Evolutionary conservation across 2,888 invertebrate genomes (phyloP).

Genomic region (Ornithoptera priamus): DNA sequence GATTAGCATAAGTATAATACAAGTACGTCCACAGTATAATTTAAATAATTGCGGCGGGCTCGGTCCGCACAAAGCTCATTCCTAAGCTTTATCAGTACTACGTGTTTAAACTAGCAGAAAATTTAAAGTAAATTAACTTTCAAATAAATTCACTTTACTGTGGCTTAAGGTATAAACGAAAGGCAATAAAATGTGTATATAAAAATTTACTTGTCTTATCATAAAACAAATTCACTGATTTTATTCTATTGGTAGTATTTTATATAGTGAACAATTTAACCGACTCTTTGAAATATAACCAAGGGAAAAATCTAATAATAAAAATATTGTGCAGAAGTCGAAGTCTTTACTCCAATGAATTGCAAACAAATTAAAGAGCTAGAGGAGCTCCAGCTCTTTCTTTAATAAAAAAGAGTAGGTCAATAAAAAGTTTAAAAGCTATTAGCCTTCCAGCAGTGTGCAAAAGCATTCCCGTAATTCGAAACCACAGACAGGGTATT

Average conservation of each 20-base stretch:
- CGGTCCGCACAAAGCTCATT: slow-evolving; percentile 10
- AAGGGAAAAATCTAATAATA: not conserved
- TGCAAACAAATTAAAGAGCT: too few relatives aligned
- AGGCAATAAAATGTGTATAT: not conserved
- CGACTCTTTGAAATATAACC: not conserved
- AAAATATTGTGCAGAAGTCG: not conserved
- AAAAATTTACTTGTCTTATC: not conserved
- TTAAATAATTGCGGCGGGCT: slow-evolving; percentile 10
- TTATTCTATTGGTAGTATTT: not conserved
- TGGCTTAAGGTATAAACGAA: not conserved
- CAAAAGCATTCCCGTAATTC: not conserved
- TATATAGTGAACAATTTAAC: not conserved
- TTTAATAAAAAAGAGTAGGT: not conserved
- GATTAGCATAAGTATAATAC: not conserved
- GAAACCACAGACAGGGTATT: not conserved
- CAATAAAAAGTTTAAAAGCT: not conserved
- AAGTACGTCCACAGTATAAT: not conserved
- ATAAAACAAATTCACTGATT: not conserved
- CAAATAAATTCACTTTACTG: slow-evolving; percentile 8
- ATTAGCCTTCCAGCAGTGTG: not conserved
- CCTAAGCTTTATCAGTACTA: slow-evolving; percentile 3
- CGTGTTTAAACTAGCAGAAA: slow-evolving; percentile 11
- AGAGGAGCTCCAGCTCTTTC: too few relatives aligned
- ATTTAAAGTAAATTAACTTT: slow-evolving; percentile 19
- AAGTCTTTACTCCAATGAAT: too few relatives aligned